Evolutionary conservation across 1,140 invertebrate species (phyloP).

Genomic region (Meloidogyne floridensis): DNA sequence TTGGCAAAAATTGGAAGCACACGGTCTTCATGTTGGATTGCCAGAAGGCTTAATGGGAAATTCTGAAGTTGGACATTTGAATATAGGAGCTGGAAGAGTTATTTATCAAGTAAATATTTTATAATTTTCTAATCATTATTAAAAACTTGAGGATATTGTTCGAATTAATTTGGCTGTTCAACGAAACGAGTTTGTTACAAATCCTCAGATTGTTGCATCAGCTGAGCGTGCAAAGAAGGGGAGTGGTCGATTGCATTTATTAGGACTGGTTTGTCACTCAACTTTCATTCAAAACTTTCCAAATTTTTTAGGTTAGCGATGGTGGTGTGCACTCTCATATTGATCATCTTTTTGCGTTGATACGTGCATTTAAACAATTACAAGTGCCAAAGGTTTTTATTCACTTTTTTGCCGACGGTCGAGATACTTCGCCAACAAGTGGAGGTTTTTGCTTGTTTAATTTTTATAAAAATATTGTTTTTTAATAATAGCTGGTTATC

Average conservation of each 20-base stretch:
- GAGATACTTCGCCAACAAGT: conserved; percentile 69
- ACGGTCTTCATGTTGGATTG: conserved; percentile 68
- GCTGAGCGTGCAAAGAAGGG: conserved; percentile 65
- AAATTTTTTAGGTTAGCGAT: conserved; percentile 66
- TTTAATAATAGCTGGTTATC: conserved; percentile 55
- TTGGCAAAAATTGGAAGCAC: conserved; percentile 68
- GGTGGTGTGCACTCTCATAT: conserved; percentile 70
- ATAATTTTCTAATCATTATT: conserved; percentile 15
- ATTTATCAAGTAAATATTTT: conserved; percentile 67
- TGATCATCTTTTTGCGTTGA: conserved; percentile 68
- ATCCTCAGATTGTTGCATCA: conserved; percentile 65
- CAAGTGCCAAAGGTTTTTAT: conserved; percentile 67
- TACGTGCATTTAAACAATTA: conserved; percentile 66
- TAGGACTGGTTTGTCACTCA: conserved; percentile 60
- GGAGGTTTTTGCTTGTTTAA: conserved; percentile 51
- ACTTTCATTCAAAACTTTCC: conserved; percentile 13
- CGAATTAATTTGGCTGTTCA: conserved; percentile 68
- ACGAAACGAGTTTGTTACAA: conserved; percentile 65
- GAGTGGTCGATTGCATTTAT: conserved; percentile 67
- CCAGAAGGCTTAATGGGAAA: conserved; percentile 70
- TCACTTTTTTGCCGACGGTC: conserved; percentile 69
- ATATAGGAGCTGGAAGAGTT: conserved; percentile 70
- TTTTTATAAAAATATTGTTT: conserved; percentile 9
- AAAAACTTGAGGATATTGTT: conserved; percentile 66
- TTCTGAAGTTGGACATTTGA: conserved; percentile 70